phyloP scores from a whole-genome alignment of 2,888 invertebrate species.

The Piscicola geometra region DNA sequence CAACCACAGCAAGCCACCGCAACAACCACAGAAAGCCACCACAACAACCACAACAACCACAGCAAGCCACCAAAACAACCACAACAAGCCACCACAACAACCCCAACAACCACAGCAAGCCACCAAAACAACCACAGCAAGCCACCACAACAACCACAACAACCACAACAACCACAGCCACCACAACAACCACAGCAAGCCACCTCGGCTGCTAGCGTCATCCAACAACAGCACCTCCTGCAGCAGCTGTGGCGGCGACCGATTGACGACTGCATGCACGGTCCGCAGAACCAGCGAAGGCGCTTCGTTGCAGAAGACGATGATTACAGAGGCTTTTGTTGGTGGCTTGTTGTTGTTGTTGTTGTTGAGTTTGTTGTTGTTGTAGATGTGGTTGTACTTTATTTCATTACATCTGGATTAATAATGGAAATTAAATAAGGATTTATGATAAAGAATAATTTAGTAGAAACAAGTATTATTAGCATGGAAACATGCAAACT shows the following conservation, averaged over 20 bases:
- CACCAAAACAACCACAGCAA: background rate
- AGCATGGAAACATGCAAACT: background rate
- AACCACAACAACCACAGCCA: background rate
- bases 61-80: too few relatives aligned
- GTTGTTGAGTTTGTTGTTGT: too few relatives aligned
- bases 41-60: too few relatives aligned
- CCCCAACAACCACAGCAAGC: background rate
- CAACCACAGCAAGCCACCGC: too few relatives aligned
- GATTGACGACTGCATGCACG: constrained; percentile 76
- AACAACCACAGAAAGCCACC: too few relatives aligned
- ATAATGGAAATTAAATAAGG: background rate
- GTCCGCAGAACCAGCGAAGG: constrained; percentile 78
- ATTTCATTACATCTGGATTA: too few relatives aligned
- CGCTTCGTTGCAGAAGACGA: constrained; percentile 83
- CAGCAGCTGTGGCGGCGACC: constrained; percentile 68
- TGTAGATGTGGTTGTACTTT: too few relatives aligned
- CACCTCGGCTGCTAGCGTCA: constrained; percentile 70
- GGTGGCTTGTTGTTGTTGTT: too few relatives aligned
- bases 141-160: background rate
- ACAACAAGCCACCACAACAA: background rate
- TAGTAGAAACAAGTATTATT: background rate
- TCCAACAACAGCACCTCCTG: constrained; percentile 90
- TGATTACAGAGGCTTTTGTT: constrained; percentile 67
- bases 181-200: background rate
- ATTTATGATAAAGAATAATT: background rate